Percentiles rank a stretch among this genome's conserved stretches.
Conservation (phyloP, 2,888 invertebrate species). For the Nephrotoma guestfalica region DNA sequence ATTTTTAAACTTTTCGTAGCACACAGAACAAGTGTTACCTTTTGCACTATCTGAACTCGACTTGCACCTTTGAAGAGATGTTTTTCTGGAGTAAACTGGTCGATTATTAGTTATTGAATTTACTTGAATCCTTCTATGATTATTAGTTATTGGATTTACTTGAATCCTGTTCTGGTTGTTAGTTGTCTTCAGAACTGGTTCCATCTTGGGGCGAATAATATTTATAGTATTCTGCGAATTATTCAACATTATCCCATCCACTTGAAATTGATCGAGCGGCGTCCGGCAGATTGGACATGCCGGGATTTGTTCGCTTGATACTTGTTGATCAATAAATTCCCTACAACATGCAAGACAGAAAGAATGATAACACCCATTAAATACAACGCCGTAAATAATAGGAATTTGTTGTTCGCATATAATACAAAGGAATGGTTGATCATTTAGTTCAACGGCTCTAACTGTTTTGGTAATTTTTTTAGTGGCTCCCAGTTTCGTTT, state of each 20-base stretch:
- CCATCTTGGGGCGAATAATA: no score
- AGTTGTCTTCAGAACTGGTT: no score
- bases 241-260: not conserved
- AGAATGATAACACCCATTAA: not conserved
- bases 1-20: not conserved
- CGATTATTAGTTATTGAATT: no score
- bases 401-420: not conserved
- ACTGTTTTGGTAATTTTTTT: not conserved
- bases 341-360: not conserved
- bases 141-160: no score
- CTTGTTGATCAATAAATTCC: not conserved
- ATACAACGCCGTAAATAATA: not conserved
- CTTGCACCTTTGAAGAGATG: not conserved
- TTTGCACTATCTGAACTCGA: not conserved
- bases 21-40: not conserved
- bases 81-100: not conserved
- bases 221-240: no score
- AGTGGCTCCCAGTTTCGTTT: not conserved
- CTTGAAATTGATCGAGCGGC: not conserved
- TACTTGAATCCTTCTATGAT: no score
- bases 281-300: not conserved
- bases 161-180: no score
- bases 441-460: not conserved
- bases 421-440: not conserved
- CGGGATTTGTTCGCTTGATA: not conserved